phyloP scores from a whole-genome alignment of 1,140 invertebrate genomes.

The Panonychus citri region DNA sequence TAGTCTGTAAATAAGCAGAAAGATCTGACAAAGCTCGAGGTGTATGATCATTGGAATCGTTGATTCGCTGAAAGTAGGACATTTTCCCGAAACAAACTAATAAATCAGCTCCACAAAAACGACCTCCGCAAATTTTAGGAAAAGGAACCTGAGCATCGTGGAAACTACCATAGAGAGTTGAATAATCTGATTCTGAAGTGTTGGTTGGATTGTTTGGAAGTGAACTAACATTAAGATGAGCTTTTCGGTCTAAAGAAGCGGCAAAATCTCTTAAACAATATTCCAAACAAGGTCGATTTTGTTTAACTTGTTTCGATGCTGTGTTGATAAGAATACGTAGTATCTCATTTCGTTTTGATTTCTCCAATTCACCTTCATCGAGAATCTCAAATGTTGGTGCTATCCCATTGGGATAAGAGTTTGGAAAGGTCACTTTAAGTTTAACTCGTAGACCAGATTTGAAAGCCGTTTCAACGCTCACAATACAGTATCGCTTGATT shows the following conservation, averaged over 20 bases:
- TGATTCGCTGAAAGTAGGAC: conserved; percentile 39
- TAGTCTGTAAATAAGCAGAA: conserved; percentile 24
- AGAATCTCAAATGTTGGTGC: conserved; percentile 43
- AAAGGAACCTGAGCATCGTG: conserved; percentile 59
- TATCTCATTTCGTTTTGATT: conserved; percentile 4
- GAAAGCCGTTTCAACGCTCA: conserved; percentile 4
- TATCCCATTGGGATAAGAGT: conserved; percentile 45
- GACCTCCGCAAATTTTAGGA: conserved; percentile 71
- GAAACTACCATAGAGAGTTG: conserved; percentile 19
- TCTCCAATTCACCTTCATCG: not conserved
- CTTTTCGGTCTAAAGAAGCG: not conserved
- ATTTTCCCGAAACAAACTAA: conserved; percentile 64
- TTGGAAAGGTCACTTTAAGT: conserved; percentile 52
- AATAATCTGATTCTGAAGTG: not conserved
- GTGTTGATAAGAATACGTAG: conserved; percentile 38
- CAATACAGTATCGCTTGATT: conserved; percentile 9
- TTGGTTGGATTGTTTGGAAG: not conserved
- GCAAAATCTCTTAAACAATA: not conserved
- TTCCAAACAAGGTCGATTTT: conserved; percentile 44
- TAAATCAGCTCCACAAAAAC: conserved; percentile 59
- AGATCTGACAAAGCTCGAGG: conserved; percentile 54
- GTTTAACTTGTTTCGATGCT: conserved; percentile 43
- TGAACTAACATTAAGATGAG: not conserved
- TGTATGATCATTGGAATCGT: conserved; percentile 32
- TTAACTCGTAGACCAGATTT: conserved; percentile 19